phyloP scores from a whole-genome alignment of 2,888 invertebrate genomes.

The Corythucha ciliata region DNA sequence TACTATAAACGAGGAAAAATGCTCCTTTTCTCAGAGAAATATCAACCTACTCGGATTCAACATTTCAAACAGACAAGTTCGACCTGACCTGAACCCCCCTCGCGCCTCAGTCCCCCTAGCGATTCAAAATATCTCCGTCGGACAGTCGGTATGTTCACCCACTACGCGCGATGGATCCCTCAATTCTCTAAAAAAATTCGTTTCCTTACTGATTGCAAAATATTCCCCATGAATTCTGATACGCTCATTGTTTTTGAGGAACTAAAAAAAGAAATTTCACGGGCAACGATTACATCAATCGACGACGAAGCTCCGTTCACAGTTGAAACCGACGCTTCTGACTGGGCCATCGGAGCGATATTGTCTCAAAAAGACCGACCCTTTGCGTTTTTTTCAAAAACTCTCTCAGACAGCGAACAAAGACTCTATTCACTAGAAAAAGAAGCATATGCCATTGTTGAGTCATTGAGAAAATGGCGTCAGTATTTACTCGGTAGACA shows the following conservation, averaged over 20 bases:
- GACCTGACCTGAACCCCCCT: too few species aligned
- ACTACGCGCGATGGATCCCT: too few species aligned
- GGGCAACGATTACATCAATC: not conserved
- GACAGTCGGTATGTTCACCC: too few species aligned
- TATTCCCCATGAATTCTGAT: too few species aligned
- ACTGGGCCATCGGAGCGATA: slow-evolving; percentile 9
- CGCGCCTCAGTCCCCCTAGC: too few species aligned
- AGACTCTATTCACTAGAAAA: slow-evolving; percentile 30
- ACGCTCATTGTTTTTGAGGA: not conserved
- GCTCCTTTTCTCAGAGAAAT: too few species aligned
- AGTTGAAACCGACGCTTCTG: slow-evolving; percentile 10
- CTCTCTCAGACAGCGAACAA: slow-evolving; percentile 24
- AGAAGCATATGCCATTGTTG: slow-evolving; percentile 31
- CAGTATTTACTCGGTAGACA: slow-evolving; percentile 28
- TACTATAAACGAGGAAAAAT: too few species aligned
- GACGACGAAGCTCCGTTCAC: not conserved
- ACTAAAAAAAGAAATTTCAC: slow-evolving; percentile 1
- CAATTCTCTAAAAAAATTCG: too few species aligned
- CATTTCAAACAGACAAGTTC: too few species aligned
- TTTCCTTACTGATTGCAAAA: too few species aligned
- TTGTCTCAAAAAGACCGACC: slow-evolving; percentile 7
- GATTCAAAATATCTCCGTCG: too few species aligned
- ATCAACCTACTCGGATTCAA: too few species aligned
- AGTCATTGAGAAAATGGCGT: slow-evolving; percentile 30
- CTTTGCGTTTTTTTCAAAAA: slow-evolving; percentile 26